Conservation (phyloP, 2,888 invertebrate species). For the Cantharis nigra region DNA sequence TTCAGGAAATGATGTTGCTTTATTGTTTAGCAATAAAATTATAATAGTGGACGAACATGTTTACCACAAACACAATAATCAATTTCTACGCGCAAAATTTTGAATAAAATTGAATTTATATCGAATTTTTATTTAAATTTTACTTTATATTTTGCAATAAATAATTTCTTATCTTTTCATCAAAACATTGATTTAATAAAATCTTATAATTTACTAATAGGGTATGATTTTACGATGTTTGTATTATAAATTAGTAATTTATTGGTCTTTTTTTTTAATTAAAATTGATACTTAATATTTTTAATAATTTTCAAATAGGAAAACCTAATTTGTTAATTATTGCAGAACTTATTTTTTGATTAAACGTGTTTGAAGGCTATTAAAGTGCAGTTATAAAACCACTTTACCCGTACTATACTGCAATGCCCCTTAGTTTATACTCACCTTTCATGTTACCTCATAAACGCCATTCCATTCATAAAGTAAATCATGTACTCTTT, state of each 20-base stretch:
- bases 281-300: not conserved
- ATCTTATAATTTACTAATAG: not conserved
- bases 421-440: not conserved
- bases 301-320: not conserved
- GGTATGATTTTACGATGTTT: not conserved
- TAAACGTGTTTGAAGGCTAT: not conserved
- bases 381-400: not conserved
- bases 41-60: not conserved
- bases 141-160: not conserved
- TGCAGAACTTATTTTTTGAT: not conserved
- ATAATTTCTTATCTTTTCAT: slow-evolving; percentile 3
- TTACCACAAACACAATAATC: not conserved
- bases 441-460: slow-evolving; percentile 12
- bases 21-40: not conserved
- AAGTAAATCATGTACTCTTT: slow-evolving; percentile 21
- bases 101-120: not conserved
- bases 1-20: not conserved
- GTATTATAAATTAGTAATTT: not conserved
- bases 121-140: not conserved
- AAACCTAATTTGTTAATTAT: not conserved
- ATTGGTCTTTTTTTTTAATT: not conserved
- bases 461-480: slow-evolving; percentile 23
- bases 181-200: not conserved
- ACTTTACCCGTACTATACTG: not conserved
- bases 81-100: not conserved